Evolutionary conservation across 2,113 vertebrate genomes (phyloP), one percentile per base, ranked within the genome.

Genomic region (Garra rufa): DNA sequence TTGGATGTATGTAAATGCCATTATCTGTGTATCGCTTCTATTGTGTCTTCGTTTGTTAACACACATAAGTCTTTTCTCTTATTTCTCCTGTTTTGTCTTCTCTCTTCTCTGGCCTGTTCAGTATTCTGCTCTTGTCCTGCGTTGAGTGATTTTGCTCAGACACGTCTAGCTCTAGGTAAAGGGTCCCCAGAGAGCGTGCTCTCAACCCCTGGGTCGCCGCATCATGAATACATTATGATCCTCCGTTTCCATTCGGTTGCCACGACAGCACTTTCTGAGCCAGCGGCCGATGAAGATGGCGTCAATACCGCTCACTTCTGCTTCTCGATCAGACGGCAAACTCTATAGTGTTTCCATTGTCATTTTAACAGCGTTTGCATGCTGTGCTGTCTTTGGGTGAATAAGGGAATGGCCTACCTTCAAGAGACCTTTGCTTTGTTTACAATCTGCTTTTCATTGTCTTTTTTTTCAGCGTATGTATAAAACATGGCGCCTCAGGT

Each of bases 101-200:
- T 91, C 92, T 92, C 94, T 93, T 91, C 92, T 93, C 92, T 94
- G 94, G 93, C 94, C 94, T 94, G 95, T 94, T 99, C 97, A 97
- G 96, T 98, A 99, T 99, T 99, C 97, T 92, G 93, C 95, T 96
- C 96, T 96, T 96, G 97, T 97, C 97, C 96, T 97, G 95, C 96
- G 96, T 96, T 96, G 97, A 99, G 96, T 97, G 97, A 99, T 98
- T 99, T 98, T 97, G 97, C 97, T 96, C 96, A 98, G 97, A 97
- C 97, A 98, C 96, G 97, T 99, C 97, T 97, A 97, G 96, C 97
- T 98, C 97, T 96, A 97, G 97, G 97, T 99, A 98, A 99, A 99
- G 97, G 97, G 95, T 99, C 97, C 97, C 98, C 94, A 93, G 98
- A 97, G 98, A 97, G 95, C 91, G 86, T 87, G 94, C 96, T 96